Conservation (phyloP, 2,113 vertebrate species). For the Mormyrus iriodes region DNA sequence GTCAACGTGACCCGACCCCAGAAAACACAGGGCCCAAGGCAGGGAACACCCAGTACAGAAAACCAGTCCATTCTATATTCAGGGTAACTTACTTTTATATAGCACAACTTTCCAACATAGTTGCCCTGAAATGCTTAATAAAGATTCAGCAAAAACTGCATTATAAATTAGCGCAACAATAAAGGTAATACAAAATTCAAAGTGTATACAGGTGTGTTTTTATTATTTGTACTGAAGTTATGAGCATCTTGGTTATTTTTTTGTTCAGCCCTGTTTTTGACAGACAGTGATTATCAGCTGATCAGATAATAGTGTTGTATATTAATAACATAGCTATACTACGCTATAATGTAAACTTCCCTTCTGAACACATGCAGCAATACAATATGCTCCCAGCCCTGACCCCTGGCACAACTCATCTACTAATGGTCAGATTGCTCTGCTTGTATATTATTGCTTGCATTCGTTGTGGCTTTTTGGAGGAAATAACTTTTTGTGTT, state of each 20-base stretch:
- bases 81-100: not conserved
- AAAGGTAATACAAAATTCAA: not conserved
- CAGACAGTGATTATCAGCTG: not conserved
- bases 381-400: not conserved
- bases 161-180: not conserved
- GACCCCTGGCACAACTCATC: not conserved
- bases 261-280: not conserved
- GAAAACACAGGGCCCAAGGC: not conserved
- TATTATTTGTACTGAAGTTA: not conserved
- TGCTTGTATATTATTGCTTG: not conserved
- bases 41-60: not conserved
- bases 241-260: not conserved
- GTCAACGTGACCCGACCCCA: not conserved
- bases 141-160: not conserved
- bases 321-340: not conserved
- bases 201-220: not conserved
- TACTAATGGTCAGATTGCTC: not conserved
- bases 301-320: not conserved
- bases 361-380: not conserved
- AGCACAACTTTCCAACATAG: not conserved
- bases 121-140: not conserved
- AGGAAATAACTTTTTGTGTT: not conserved
- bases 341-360: not conserved
- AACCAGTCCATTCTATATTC: not conserved
- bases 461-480: not conserved